A percentile compares a stretch with the other conserved stretches of the same genome.
Conservation (phyloP, 2,113 vertebrate genomes). For the Lutjanus erythropterus region DNA sequence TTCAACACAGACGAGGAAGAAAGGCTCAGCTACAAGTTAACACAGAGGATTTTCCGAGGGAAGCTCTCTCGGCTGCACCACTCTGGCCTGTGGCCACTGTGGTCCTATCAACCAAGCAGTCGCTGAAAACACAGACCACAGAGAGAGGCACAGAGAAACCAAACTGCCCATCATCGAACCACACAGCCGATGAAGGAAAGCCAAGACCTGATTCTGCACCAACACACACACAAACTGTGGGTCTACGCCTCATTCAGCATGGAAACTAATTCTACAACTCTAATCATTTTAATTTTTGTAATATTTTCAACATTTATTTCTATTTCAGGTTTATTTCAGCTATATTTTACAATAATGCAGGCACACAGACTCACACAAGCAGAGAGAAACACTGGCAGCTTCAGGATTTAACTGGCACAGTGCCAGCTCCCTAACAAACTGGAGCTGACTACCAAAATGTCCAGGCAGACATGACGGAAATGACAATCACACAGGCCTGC, state of each 20-base stretch:
- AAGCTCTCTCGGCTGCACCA: constrained; percentile 35
- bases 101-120: constrained; percentile 42
- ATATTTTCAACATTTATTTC: constrained; percentile 35
- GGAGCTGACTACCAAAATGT: constrained; percentile 67
- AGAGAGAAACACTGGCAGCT: constrained; percentile 51
- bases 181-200: constrained; percentile 49
- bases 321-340: constrained; percentile 29
- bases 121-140: constrained; percentile 67
- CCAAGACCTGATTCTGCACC: constrained; percentile 23
- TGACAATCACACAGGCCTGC: constrained; percentile 64
- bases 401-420: constrained; percentile 66
- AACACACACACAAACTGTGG: constrained; percentile 10
- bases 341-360: constrained; percentile 31
- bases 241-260: constrained; percentile 7
- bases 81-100: constrained; percentile 51
- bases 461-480: constrained; percentile 72
- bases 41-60: constrained; percentile 9
- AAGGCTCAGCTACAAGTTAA: neutral
- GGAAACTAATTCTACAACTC: constrained; percentile 35
- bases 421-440: constrained; percentile 64
- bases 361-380: constrained; percentile 36
- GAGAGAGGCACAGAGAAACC: constrained; percentile 42
- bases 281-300: constrained; percentile 9
- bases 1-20: neutral
- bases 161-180: constrained; percentile 62